Conservation (phyloP, 64 coral and sea anemone species). For the Stylophora pistillata region DNA sequence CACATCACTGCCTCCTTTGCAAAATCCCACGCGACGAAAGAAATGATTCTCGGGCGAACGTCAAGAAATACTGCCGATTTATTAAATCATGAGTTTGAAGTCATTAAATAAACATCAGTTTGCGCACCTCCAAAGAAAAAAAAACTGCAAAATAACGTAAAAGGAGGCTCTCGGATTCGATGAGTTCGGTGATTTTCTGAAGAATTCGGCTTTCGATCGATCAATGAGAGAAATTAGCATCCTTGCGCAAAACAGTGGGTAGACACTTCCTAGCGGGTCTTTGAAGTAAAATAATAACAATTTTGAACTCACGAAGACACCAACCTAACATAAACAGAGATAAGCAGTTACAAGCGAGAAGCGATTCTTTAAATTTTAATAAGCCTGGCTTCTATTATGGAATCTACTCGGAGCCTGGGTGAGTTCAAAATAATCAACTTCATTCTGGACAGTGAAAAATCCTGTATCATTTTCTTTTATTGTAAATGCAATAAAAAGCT, state of each 20-base stretch:
- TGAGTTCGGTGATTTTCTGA: not conserved
- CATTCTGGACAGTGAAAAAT: not conserved
- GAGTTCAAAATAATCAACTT: not conserved
- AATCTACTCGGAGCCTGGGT: not conserved
- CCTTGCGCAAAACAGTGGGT: not conserved
- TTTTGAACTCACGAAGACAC: conserved; percentile 25
- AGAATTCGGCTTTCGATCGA: not conserved
- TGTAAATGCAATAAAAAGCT: not conserved
- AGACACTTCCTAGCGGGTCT: not conserved
- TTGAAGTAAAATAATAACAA: conserved; percentile 16
- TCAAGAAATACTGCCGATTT: not conserved
- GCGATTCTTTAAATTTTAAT: conserved; percentile 24
- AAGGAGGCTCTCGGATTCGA: not conserved
- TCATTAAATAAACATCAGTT: conserved; percentile 28
- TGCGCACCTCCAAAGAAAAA: not conserved
- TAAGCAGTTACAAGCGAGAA: conserved; percentile 7
- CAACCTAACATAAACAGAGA: not conserved
- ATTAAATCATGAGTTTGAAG: not conserved
- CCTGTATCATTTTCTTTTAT: not conserved
- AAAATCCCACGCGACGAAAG: not conserved
- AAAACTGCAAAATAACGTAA: not conserved
- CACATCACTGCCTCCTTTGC: not conserved
- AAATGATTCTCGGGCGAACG: not conserved
- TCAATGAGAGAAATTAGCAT: not conserved
- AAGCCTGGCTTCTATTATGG: not conserved